Base-by-base conservation (phyloP, 2,113 vertebrate genomes). In the Gallinago paraguaiae region DNA sequence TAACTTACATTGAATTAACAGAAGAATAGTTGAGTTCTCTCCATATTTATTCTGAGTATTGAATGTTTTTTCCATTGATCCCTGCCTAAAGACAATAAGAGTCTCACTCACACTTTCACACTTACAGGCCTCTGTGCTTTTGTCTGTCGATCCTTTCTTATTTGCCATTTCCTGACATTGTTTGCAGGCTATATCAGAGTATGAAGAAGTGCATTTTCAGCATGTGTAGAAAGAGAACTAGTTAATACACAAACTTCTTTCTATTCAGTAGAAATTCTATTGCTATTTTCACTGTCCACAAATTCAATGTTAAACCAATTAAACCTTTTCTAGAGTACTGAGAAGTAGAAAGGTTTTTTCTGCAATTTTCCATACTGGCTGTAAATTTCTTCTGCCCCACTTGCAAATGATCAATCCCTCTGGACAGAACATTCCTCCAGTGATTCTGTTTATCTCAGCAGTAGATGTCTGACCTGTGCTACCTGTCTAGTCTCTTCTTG, bases 111-210 rank as follows among this genome's bases (percentile, higher is more conserved):
- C 7, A 4, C 9, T 57, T 1, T 61, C 10, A 9, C 28, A 30
- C 53, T 54, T 37, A 54, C 11, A 61, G 30, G 16, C 4, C 27
- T 31, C 10, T 43, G 4, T 20, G 7, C 3, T 88, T 68, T 60
- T 13, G 1, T 56, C 57, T 74, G 10, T 27, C 31, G 23, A 48
- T 39, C 57, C 33, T 51, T 72, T 64, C 45, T 63, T 4, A 28
- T 75, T 72, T 69, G 20, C 18, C 2, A 2, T 45, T 53, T 12
- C 2, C 12, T 3, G 1, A 6, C 7, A 13, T 13, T 23, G 24
- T 43, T 87, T 67, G 4, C 37, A 70, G 45, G 61, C 6, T 67
- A 0, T n/a, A 28, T 60, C 22, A 57, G 11, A n/a, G 5, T 24
- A 53, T 37, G 13, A 92, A 56, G 46, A 67, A 70, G 10, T 12